Evolutionary conservation across 2,888 invertebrate species (phyloP).

Genomic region (Macrosiphum euphorbiae): DNA sequence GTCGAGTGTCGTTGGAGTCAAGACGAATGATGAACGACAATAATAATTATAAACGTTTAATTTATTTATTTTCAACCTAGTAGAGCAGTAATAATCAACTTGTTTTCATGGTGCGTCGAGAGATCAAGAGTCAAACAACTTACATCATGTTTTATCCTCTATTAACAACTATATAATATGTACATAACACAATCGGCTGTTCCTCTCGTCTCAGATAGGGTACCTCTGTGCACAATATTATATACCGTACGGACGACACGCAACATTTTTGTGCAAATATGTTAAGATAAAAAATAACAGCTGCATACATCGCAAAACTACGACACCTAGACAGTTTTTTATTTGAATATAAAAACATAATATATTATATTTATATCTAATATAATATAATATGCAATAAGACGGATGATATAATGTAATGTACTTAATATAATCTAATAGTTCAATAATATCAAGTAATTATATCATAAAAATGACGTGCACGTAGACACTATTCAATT

Average conservation of each 20-base stretch:
- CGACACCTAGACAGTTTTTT: not conserved
- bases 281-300: not conserved
- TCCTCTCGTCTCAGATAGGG: not conserved
- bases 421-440: not conserved
- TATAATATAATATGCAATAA: not conserved
- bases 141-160: slow-evolving; percentile 16
- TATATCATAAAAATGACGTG: not conserved
- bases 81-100: slow-evolving; percentile 26
- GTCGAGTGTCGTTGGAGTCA: not conserved
- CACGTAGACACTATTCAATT: not conserved
- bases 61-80: not conserved
- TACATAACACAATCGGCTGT: not conserved
- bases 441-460: not conserved
- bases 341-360: not conserved
- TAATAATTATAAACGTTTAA: not conserved
- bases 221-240: not conserved
- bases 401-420: too few species aligned
- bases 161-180: not conserved
- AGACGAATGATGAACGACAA: not conserved
- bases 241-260: not conserved
- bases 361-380: not conserved
- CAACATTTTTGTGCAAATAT: not conserved
- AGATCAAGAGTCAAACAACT: slow-evolving; percentile 46
- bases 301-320: not conserved
- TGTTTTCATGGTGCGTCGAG: slow-evolving; percentile 21